Evolutionary conservation across 2,888 invertebrate genomes (phyloP).

Genomic region (Limnephilus rhombicus): DNA sequence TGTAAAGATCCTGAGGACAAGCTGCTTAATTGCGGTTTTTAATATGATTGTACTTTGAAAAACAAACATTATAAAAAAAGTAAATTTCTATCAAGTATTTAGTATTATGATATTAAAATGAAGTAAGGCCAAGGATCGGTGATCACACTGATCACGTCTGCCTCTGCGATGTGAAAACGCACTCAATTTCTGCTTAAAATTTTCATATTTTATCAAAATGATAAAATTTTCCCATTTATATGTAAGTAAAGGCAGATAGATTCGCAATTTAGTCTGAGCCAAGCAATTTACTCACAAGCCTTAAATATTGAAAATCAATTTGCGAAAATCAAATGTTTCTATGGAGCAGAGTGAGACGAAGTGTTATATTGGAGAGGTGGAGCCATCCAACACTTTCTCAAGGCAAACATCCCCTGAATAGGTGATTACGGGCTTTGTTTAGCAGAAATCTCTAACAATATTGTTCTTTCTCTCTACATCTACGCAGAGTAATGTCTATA

Average conservation of each 20-base stretch:
- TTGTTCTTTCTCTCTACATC: conserved; percentile 41
- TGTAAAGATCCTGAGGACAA: no score
- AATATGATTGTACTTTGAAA: no score
- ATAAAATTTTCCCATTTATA: not conserved
- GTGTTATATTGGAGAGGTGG: not conserved
- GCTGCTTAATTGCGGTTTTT: no score
- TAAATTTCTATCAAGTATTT: not conserved
- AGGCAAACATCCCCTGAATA: conserved; percentile 39
- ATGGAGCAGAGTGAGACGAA: conserved; percentile 8
- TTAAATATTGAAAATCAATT: conserved; percentile 33
- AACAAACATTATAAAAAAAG: no score
- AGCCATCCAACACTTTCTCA: conserved; percentile 31
- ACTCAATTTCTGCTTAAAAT: not conserved
- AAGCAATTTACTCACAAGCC: conserved; percentile 10
- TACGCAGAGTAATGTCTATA: conserved; percentile 7
- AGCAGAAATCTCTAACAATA: conserved; percentile 30
- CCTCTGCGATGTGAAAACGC: not conserved
- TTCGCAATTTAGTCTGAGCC: conserved; percentile 4
- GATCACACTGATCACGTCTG: not conserved
- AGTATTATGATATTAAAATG: not conserved
- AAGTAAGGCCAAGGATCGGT: not conserved
- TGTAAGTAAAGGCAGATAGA: not conserved
- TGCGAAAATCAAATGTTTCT: conserved; percentile 37
- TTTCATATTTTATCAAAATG: not conserved
- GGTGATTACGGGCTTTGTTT: conserved; percentile 47